These are phyloP conservation scores for Panagrolaimus sp. DNA, from an alignment of 1,140 invertebrate species.

Conservation along the genomic window DNA sequence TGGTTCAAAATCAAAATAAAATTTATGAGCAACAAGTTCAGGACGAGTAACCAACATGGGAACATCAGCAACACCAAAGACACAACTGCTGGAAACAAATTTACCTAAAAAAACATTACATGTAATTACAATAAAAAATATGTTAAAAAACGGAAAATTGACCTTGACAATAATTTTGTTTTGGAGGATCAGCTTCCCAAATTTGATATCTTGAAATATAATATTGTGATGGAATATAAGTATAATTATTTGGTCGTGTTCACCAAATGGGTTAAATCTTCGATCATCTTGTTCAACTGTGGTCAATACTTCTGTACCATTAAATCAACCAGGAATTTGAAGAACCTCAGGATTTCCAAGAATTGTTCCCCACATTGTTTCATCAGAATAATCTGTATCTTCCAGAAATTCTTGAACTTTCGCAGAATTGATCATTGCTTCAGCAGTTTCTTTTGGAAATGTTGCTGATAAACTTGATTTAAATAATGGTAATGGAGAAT, in stretches of 20 bases:
- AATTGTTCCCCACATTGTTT: constrained; percentile 42
- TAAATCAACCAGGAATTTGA: constrained; percentile 32
- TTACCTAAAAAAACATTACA: no score
- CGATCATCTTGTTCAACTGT: no score
- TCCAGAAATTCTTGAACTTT: constrained; percentile 22
- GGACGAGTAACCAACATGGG: constrained; percentile 32
- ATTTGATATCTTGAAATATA: constrained; percentile 34
- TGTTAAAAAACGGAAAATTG: no score
- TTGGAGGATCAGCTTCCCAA: constrained; percentile 15
- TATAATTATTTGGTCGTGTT: no score
- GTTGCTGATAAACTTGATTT: constrained; percentile 47
- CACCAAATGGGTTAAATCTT: no score
- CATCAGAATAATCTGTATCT: constrained; percentile 31
- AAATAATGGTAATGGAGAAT: constrained; percentile 29
- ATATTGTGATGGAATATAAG: neutral
- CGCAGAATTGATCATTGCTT: constrained; percentile 28
- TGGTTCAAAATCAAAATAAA: constrained; percentile 46
- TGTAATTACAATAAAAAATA: no score
- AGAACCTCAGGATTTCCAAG: constrained; percentile 37
- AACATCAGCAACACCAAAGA: constrained; percentile 47
- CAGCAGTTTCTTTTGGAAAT: constrained; percentile 29
- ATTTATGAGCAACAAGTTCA: constrained; percentile 48
- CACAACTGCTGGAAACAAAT: constrained; percentile 40
- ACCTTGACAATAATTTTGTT: neutral
- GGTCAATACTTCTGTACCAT: constrained; percentile 22